phyloP scores from a whole-genome alignment of 2,113 vertebrate species.

The Origma solitaria region DNA sequence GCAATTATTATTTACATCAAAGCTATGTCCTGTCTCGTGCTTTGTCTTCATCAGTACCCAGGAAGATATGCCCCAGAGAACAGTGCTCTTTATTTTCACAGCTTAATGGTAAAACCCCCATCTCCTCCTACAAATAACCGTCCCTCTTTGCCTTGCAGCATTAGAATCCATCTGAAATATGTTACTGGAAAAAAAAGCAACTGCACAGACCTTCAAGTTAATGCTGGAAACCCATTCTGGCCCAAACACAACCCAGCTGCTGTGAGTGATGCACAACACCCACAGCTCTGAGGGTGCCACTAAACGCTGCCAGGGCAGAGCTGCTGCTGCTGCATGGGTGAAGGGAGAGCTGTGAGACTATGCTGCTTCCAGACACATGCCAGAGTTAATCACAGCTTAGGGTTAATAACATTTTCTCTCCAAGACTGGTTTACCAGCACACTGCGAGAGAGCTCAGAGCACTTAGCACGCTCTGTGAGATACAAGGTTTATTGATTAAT shows the following conservation, averaged over 20 bases:
- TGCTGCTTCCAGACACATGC: neutral
- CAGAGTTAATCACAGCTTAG: neutral
- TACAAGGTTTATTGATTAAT: slow-evolving; percentile 9
- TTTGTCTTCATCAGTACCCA: neutral
- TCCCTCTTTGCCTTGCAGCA: neutral
- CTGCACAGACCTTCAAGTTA: neutral
- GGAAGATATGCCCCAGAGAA: neutral
- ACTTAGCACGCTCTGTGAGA: neutral
- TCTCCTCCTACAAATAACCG: neutral
- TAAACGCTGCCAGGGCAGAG: neutral
- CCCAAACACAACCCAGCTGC: neutral
- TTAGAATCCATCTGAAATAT: neutral
- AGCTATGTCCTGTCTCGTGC: neutral
- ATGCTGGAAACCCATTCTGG: accelerated
- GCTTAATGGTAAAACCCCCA: neutral
- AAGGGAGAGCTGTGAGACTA: neutral
- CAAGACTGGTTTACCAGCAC: neutral
- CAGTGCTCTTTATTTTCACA: neutral
- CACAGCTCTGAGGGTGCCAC: neutral
- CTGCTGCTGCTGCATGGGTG: neutral
- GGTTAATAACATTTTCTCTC: neutral
- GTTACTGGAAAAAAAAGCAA: neutral
- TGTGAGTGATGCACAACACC: accelerated
- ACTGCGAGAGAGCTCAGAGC: neutral
- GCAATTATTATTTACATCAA: neutral